phyloP scores from a whole-genome alignment of 2,888 invertebrate genomes.

The Pristionchus arcanus region DNA sequence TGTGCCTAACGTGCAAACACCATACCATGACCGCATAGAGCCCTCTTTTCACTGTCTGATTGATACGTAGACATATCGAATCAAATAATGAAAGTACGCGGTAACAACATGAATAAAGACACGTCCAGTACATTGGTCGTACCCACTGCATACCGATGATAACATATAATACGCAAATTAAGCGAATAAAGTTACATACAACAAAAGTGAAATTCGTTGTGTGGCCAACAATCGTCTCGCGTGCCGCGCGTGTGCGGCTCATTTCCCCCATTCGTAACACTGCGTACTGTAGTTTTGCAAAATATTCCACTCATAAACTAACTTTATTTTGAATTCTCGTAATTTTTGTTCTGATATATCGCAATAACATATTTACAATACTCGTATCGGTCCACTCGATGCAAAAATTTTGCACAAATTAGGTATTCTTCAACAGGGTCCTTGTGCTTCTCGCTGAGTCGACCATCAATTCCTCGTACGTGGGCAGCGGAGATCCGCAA shows the following conservation, averaged over 20 bases:
- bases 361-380: conserved; percentile 33
- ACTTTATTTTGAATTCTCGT: conserved; percentile 17
- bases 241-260: neutral
- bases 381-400: neutral
- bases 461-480: conserved; percentile 38
- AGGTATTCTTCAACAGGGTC: neutral
- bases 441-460: conserved; percentile 21
- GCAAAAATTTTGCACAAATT: neutral
- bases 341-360: neutral
- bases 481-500: neutral
- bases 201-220: neutral
- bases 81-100: no score
- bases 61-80: no score
- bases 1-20: neutral
- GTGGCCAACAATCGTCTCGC: conserved; percentile 38
- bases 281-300: conserved; percentile 1
- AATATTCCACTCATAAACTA: neutral
- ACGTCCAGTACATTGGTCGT: no score
- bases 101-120: no score
- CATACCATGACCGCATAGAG: no score
- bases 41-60: no score
- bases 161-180: neutral
- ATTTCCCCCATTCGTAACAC: neutral
- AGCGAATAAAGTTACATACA: neutral
- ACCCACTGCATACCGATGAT: neutral